These are phyloP conservation scores for Triplophysa tibetana DNA, from an alignment of 2,113 vertebrate genomes.

Conservation along the genomic window DNA sequence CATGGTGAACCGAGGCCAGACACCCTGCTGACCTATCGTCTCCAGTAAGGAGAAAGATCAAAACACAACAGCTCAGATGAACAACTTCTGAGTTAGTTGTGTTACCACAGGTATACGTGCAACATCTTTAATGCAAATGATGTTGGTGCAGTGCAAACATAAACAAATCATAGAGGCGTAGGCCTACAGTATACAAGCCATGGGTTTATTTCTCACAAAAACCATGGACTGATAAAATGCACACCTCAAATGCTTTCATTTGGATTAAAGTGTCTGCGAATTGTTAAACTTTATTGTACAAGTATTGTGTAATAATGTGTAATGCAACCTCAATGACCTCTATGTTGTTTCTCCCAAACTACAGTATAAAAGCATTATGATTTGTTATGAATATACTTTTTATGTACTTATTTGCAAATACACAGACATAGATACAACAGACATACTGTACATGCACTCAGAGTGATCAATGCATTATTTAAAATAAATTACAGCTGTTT, in stretches of 20 bases:
- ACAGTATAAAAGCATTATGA: neutral
- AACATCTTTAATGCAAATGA: neutral
- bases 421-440: too few species aligned
- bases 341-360: neutral
- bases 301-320: too few species aligned
- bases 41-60: slow-evolving; percentile 4
- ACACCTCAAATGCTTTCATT: too few species aligned
- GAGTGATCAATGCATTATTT: too few species aligned
- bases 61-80: neutral
- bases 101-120: neutral
- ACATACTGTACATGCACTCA: too few species aligned
- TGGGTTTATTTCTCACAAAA: too few species aligned
- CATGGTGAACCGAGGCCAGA: slow-evolving; percentile 16
- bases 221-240: too few species aligned
- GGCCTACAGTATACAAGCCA: too few species aligned
- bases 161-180: neutral
- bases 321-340: neutral
- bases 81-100: slow-evolving; percentile 2
- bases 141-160: neutral
- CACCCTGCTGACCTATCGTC: slow-evolving; percentile 21
- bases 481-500: too few species aligned
- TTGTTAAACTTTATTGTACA: neutral
- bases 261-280: too few species aligned
- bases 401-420: too few species aligned
- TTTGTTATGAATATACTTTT: too few species aligned